Evolutionary conservation across 64 coral and sea anemone species (phyloP), one percentile per base, ranked within the genome.

Genomic region (Stichodactyla mertensii): DNA sequence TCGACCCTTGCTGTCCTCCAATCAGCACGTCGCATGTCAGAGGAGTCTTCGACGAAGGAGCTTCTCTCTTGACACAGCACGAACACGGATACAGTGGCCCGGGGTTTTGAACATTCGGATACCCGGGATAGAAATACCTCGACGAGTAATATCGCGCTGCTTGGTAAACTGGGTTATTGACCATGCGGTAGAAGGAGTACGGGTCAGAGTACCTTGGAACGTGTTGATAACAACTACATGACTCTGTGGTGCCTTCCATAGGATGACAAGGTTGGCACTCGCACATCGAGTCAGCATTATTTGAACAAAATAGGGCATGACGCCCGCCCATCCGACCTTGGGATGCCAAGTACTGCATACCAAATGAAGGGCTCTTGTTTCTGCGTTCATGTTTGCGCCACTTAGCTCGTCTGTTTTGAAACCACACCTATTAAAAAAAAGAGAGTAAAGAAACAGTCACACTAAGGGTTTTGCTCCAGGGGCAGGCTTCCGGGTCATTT

Each of bases 381-480:
- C 61, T 85, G 15, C 83, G 55, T 51, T 85, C 83, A 31, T 85
- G 83, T 85, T 64, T 58, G 27, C 83, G 83, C 83, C 83, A 85
- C 31, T 85, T 85, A 2, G 83, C 83, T 61, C 83, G 83, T 16
- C 83, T 85, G 56, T 85, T 85, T 31, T 85, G 83, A 13, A 85
- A 85, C 83, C 83, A 85, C 55, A 85, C 83, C 83, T 82, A 57
- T 54, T 23, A 31, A 31, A 74, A 74, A 74, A 7, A 27, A 74
- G 20, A 66, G 18, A 66, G 9, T 66, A 18, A 45, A 45, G 36
- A 45, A 45, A 45, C 36, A 45, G 3, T 1, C 36, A 45, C 36
- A 45, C 36, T 45, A 45, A 45, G 36, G 36, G 36, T 45, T 45
- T 45, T 45, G 36, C 36, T 45, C 36, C 36, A 45, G 36, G 36